Conservation (phyloP, 2,888 invertebrate genomes). For the Gymnocheta viridis region DNA sequence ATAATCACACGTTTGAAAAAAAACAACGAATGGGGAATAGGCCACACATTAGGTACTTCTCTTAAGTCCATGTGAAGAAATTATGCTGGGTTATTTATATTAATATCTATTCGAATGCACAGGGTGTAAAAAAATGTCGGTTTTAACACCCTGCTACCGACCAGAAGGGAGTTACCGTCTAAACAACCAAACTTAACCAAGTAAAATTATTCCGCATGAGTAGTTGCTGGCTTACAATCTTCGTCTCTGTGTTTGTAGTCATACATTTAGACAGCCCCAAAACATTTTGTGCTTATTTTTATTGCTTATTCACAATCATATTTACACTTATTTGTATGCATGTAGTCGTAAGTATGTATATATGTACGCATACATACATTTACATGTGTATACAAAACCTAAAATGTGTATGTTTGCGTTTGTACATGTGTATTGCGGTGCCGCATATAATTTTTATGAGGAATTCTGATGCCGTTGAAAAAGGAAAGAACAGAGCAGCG, state of each 20-base stretch:
- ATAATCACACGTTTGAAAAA: too few species aligned
- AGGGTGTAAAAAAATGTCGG: constrained; percentile 51
- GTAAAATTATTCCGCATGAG: constrained; percentile 8
- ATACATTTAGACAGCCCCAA: constrained; percentile 49
- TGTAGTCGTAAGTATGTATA: too few species aligned
- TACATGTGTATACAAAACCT: background rate
- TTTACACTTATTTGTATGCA: background rate
- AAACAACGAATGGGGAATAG: too few species aligned
- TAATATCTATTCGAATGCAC: background rate
- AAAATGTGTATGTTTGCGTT: background rate
- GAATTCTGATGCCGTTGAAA: background rate
- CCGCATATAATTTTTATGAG: background rate
- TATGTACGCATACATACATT: background rate
- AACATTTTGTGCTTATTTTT: constrained; percentile 60
- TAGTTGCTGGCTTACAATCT: background rate
- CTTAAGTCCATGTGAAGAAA: too few species aligned
- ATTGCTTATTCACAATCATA: constrained; percentile 44
- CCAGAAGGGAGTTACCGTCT: constrained; percentile 8
- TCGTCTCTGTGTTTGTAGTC: background rate
- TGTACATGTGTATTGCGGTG: background rate
- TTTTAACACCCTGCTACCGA: constrained; percentile 13
- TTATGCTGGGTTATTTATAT: constrained; percentile 16
- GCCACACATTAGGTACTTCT: too few species aligned
- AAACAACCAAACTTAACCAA: background rate
- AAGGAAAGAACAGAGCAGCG: background rate